These are phyloP conservation scores for Chaunax sp. DNA, from an alignment of 2,797 vertebrate species.

Conservation along the genomic window DNA sequence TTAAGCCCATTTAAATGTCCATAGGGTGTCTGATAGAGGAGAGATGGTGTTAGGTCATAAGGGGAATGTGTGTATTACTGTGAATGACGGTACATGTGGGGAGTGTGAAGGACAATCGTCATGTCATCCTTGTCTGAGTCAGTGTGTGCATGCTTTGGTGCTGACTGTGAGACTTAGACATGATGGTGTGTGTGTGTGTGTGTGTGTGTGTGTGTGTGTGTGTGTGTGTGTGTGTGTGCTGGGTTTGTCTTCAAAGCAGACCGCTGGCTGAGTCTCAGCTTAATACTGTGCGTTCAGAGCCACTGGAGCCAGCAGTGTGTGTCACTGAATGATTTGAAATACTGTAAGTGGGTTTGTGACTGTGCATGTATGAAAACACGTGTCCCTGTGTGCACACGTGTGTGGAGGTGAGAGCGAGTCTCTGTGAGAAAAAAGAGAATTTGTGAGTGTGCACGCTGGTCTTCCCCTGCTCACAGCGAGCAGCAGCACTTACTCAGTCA, in stretches of 20 bases:
- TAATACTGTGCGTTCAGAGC: slow-evolving; percentile 36
- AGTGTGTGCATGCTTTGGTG: slow-evolving; percentile 26
- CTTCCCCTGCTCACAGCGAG: slow-evolving; percentile 56
- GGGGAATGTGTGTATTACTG: slow-evolving; percentile 10
- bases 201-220: slow-evolving; percentile 9
- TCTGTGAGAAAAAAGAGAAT: slow-evolving; percentile 1
- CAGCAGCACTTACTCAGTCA: slow-evolving; percentile 56
- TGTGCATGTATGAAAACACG: slow-evolving; percentile 3
- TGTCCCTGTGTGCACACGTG: not conserved
- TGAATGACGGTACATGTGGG: slow-evolving; percentile 18
- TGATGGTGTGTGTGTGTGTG: slow-evolving; percentile 6
- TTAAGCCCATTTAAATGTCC: slow-evolving; percentile 64
- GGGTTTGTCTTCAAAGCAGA: slow-evolving; percentile 33
- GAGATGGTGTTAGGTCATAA: slow-evolving; percentile 16
- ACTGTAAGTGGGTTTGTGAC: slow-evolving; percentile 1
- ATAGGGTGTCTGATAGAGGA: slow-evolving; percentile 31
- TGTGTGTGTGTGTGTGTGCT: slow-evolving; percentile 13
- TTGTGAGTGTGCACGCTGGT: slow-evolving; percentile 32
- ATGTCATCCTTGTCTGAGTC: slow-evolving; percentile 40
- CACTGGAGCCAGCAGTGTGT: slow-evolving; percentile 17
- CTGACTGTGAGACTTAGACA: slow-evolving; percentile 33
- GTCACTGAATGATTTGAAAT: slow-evolving; percentile 34
- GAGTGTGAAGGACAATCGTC: slow-evolving; percentile 6
- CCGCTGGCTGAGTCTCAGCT: slow-evolving; percentile 35
- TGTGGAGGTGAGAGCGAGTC: slow-evolving; percentile 2